These are phyloP conservation scores for Diadophis punctatus DNA, from an alignment of 2,113 vertebrate genomes.

Conservation along the genomic window DNA sequence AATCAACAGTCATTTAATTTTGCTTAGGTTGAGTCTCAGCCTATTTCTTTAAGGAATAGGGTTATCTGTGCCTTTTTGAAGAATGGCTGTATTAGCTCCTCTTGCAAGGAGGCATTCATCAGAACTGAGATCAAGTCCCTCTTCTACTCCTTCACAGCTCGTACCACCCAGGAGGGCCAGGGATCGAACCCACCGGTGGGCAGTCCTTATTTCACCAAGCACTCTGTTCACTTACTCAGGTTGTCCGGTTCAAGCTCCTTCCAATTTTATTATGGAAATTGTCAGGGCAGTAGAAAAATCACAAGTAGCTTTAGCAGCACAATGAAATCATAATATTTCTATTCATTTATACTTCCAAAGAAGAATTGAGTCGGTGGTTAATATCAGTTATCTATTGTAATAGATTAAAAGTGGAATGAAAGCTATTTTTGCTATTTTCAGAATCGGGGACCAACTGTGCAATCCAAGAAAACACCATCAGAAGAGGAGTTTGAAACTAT, in stretches of 20 bases:
- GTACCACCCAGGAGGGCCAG: neutral
- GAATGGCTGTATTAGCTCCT: neutral
- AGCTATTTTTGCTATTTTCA: constrained; percentile 54
- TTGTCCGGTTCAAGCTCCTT: neutral
- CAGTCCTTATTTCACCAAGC: neutral
- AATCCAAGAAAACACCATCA: constrained; percentile 84
- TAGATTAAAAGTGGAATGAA: neutral
- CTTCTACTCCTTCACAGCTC: neutral
- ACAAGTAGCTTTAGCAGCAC: neutral
- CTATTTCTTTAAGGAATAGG: neutral
- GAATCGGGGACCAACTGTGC: constrained; percentile 74
- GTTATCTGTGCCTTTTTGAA: neutral
- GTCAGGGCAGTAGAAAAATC: neutral
- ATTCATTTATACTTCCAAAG: neutral
- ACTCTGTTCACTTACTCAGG: neutral
- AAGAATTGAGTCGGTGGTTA: neutral
- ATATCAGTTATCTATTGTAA: neutral
- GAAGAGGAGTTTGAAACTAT: constrained; percentile 97
- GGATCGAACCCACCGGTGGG: neutral
- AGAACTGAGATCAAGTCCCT: neutral
- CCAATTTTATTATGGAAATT: neutral
- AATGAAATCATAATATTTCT: neutral
- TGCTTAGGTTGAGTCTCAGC: neutral
- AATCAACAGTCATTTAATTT: neutral
- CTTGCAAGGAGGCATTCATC: neutral